Evolutionary conservation across 2,797 vertebrate species (phyloP).

Genomic region (Selene dorsalis): DNA sequence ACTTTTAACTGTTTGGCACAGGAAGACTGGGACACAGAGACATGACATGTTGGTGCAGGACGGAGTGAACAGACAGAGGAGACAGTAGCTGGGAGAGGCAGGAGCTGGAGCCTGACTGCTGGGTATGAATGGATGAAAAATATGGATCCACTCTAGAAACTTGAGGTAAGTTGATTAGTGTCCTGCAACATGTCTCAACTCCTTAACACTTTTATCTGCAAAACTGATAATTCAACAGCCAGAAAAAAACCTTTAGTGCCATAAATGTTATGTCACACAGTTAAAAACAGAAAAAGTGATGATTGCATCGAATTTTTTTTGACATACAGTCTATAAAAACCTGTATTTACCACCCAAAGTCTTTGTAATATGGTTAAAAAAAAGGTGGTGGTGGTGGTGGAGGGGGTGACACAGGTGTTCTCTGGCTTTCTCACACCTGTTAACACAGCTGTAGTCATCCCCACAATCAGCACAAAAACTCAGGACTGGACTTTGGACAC

Average conservation of each 20-base stretch:
- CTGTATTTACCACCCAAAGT: not conserved
- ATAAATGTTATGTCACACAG: not conserved
- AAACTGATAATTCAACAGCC: not conserved
- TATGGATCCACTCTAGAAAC: conserved; percentile 2
- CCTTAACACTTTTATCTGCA: not conserved
- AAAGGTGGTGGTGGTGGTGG: not conserved
- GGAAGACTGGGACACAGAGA: conserved; percentile 36
- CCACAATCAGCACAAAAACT: conserved; percentile 52
- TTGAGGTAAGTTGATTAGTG: conserved; percentile 59
- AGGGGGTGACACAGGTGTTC: not conserved
- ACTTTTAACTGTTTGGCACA: conserved; percentile 67
- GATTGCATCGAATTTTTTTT: not conserved
- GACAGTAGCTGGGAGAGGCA: conserved; percentile 3
- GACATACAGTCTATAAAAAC: not conserved
- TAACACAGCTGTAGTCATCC: conserved; percentile 65
- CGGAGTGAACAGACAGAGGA: conserved; percentile 18
- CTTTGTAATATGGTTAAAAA: not conserved
- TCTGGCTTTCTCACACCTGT: conserved; percentile 7
- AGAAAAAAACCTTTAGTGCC: not conserved
- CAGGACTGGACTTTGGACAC: conserved; percentile 55
- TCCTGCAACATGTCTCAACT: not conserved
- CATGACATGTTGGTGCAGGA: conserved; percentile 6
- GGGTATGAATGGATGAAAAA: conserved; percentile 2
- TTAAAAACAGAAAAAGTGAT: not conserved
- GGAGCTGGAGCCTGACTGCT: conserved; percentile 1